Conservation (phyloP, 1,140 invertebrate species). For the Pantala flavescens region DNA sequence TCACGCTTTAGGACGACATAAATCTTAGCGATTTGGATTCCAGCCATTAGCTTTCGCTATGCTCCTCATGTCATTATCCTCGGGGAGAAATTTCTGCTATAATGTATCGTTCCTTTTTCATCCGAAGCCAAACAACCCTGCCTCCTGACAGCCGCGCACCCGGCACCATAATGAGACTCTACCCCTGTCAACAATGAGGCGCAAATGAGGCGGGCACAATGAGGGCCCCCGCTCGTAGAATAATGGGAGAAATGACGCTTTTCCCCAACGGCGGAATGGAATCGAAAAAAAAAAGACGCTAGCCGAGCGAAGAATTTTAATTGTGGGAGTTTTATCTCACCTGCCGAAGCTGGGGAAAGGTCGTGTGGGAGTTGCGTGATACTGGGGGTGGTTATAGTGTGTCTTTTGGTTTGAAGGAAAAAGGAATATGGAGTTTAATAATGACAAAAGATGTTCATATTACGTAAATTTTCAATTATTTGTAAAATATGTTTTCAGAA, state of each 20-base stretch:
- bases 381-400: no score
- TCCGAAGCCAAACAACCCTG: not conserved
- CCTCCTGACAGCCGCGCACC: not conserved
- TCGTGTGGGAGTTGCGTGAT: no score
- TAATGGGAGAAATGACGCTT: not conserved
- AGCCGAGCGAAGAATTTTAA: no score
- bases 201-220: not conserved
- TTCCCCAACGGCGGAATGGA: not conserved
- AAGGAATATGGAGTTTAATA: no score
- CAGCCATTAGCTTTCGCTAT: conserved; percentile 1
- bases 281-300: no score
- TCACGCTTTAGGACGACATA: not conserved
- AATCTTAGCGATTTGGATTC: not conserved
- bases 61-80: conserved; percentile 4
- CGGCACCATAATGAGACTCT: not conserved
- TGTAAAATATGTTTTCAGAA: no score
- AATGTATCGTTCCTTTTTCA: not conserved
- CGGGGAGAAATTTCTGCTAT: not conserved
- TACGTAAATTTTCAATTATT: no score
- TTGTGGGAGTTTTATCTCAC: no score
- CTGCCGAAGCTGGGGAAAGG: no score
- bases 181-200: not conserved
- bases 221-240: not conserved
- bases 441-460: no score
- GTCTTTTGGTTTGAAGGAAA: no score